Percentiles rank a stretch among this genome's conserved stretches.
Evolutionary conservation across 2,888 invertebrate genomes (phyloP).

Genomic region (Eucera pruinosa): DNA sequence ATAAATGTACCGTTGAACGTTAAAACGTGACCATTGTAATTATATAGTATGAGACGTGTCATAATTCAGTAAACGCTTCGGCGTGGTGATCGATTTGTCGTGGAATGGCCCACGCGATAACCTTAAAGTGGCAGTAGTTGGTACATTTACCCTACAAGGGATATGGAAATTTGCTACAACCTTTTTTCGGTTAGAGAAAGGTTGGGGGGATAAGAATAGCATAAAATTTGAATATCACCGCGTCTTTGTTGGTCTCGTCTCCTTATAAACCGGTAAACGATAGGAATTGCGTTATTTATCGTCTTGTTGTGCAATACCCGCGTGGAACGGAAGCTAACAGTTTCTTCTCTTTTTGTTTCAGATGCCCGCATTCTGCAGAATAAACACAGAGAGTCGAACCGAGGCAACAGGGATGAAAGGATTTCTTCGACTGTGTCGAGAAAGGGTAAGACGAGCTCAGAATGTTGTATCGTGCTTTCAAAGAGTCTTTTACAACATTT

Average conservation of each 20-base stretch:
- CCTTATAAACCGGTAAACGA: slow-evolving; percentile 46
- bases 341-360: slow-evolving; percentile 41
- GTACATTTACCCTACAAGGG: too few relatives aligned
- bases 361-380: slow-evolving; percentile 44
- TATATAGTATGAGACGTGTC: too few relatives aligned
- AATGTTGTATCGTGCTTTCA: slow-evolving; percentile 47
- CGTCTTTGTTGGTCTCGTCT: slow-evolving; percentile 25
- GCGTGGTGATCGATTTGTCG: too few relatives aligned
- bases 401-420: slow-evolving; percentile 60
- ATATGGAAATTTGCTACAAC: slow-evolving; percentile 61
- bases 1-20: background rate
- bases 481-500: slow-evolving; percentile 45
- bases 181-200: slow-evolving; percentile 9
- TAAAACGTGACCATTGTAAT: too few relatives aligned
- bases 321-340: slow-evolving; percentile 32
- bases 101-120: too few relatives aligned
- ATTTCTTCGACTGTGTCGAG: slow-evolving; percentile 51
- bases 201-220: slow-evolving; percentile 14
- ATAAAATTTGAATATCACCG: slow-evolving; percentile 59
- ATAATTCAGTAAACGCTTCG: too few relatives aligned
- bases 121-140: too few relatives aligned
- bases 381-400: slow-evolving; percentile 48
- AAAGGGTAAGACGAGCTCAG: slow-evolving; percentile 57
- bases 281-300: slow-evolving; percentile 42
- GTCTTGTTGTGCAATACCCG: slow-evolving; percentile 3